Conservation (phyloP, 2,113 vertebrate species). For the Phyllopteryx taeniolatus region DNA sequence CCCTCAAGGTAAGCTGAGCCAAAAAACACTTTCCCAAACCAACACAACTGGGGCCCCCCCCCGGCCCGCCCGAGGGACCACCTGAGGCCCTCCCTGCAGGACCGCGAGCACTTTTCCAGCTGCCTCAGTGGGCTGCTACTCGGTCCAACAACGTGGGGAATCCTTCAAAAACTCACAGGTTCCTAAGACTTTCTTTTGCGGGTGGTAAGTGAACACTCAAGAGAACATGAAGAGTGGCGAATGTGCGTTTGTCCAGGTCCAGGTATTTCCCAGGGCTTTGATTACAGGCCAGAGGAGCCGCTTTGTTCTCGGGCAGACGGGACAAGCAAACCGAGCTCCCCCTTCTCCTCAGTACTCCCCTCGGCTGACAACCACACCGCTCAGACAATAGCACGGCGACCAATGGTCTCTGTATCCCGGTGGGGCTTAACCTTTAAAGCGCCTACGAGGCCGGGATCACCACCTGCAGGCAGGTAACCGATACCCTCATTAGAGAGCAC, state of each 20-base stretch:
- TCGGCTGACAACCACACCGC: constrained; percentile 60
- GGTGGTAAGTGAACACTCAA: constrained; percentile 29
- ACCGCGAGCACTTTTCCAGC: constrained; percentile 28
- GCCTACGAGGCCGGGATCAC: constrained; percentile 42
- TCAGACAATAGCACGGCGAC: constrained; percentile 58
- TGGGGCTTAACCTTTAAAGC: constrained; percentile 60
- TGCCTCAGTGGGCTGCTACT: constrained; percentile 12
- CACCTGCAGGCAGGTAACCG: constrained; percentile 57
- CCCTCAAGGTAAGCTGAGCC: constrained; percentile 33
- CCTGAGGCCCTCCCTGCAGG: constrained; percentile 40
- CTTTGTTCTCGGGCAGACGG: constrained; percentile 70
- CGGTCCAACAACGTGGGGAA: constrained; percentile 3
- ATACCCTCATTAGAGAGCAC: constrained; percentile 64
- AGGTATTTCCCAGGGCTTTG: constrained; percentile 73
- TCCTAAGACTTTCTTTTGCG: constrained; percentile 3
- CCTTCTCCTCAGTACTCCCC: constrained; percentile 41
- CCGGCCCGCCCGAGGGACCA: constrained; percentile 36
- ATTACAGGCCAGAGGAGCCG: constrained; percentile 70
- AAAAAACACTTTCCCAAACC: constrained; percentile 44
- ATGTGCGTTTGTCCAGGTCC: constrained; percentile 54
- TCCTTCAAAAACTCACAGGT: constrained; percentile 14
- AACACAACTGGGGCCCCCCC: constrained; percentile 37
- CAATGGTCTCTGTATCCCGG: constrained; percentile 49
- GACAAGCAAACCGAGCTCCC: constrained; percentile 33
- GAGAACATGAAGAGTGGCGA: constrained; percentile 17